phyloP scores from a whole-genome alignment of 2,797 vertebrate species.

The Danionella dracula region DNA sequence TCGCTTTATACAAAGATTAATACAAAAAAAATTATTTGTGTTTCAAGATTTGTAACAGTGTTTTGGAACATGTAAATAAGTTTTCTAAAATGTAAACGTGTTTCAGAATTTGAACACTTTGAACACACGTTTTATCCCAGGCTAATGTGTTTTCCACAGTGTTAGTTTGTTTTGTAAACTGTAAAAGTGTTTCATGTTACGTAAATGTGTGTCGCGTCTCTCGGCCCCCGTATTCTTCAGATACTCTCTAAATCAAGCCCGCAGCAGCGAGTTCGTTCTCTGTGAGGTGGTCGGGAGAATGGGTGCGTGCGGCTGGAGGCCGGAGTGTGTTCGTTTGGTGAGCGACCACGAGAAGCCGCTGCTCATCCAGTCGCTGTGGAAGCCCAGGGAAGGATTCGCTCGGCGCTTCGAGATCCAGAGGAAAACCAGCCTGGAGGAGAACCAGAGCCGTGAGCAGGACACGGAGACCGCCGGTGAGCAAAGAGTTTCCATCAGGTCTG shows the following conservation, averaged over 20 bases:
- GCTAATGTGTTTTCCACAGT: too few species aligned
- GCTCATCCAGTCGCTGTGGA: slow-evolving; percentile 77
- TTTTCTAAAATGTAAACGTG: too few species aligned
- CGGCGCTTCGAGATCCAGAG: slow-evolving; percentile 76
- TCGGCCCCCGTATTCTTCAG: slow-evolving; percentile 44
- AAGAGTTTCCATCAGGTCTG: too few species aligned
- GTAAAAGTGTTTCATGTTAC: too few species aligned
- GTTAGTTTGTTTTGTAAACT: too few species aligned
- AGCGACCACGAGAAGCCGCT: slow-evolving; percentile 76
- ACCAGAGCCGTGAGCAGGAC: slow-evolving; percentile 68
- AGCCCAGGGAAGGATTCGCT: slow-evolving; percentile 73
- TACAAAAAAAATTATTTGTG: too few species aligned
- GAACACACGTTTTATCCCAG: too few species aligned
- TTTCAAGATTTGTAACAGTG: too few species aligned
- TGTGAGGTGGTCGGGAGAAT: slow-evolving; percentile 74
- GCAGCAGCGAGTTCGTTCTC: slow-evolving; percentile 65
- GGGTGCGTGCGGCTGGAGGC: slow-evolving; percentile 61
- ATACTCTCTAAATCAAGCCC: slow-evolving; percentile 68
- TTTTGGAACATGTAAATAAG: too few species aligned
- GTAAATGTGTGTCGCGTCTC: too few species aligned
- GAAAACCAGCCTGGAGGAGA: slow-evolving; percentile 66
- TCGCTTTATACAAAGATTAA: too few species aligned
- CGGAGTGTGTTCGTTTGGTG: slow-evolving; percentile 70
- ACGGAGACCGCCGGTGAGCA: slow-evolving; percentile 72
- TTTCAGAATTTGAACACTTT: too few species aligned